Base-by-base conservation (phyloP, 2,113 vertebrate species). In the Peromyscus polionotus region DNA sequence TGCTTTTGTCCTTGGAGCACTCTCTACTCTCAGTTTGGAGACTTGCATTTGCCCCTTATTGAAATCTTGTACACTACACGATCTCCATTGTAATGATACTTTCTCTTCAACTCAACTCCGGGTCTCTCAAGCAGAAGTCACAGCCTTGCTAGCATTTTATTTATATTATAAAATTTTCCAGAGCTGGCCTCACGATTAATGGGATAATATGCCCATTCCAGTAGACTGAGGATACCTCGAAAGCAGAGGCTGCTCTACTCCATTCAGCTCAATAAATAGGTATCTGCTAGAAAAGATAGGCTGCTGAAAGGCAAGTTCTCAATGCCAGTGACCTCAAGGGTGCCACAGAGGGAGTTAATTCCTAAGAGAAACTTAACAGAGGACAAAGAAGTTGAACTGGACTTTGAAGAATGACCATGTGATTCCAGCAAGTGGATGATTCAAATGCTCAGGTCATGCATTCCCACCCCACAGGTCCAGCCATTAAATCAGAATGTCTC, bases 1-100 rank as follows among this genome's bases (percentile, higher is more conserved):
- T 39, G 72, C n/a, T 75, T 76, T 76, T 45, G 88, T 63, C 54
- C 77, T 57, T 88, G 28, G 39, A 31, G 39, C 67, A 80, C 76
- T 45, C 36, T 96, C 95, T 81, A 20, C 39, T 16, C 45, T 95
- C 19, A 67, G 19, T 68, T 68, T 94, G 76, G 68, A 93, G 85
- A 57, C 28, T 51, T 19, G 16, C 70, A 39, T 22, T 48, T 45
- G 76, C n/a, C 17, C 59, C 16, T 77, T 42, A n/a, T 45, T 80
- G 42, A 91, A 88, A 85, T 79, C 20, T 26, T 76, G 2, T 48
- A n/a, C 17, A 26, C 13, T 12, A 9, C 19, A 31, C 54, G 1
- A 5, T 42, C 57, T 88, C 65, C 51, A 33, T 36, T 36, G 81
- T n/a, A 86, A 42, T 33, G 19, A 75, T 51, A 42, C 61, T 86